Base-by-base conservation (phyloP, 2,113 vertebrate genomes). In the Marmota monax region DNA sequence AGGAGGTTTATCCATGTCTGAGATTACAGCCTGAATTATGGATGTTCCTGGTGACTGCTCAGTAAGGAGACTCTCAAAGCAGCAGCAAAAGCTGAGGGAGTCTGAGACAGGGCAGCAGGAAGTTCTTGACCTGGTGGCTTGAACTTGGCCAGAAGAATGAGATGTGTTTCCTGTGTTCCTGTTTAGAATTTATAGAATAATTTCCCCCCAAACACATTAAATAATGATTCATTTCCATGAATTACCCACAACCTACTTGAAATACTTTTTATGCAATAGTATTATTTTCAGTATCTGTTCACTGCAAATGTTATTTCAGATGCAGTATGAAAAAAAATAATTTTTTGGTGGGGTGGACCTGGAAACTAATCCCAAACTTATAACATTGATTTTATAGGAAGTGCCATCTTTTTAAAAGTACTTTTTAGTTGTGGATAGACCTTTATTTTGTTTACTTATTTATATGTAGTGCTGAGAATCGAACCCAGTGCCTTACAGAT, bases 251-350 rank as follows among this genome's bases (percentile, higher is more conserved):
- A 73, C 27, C 20, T 32, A 9, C 8, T 51, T 90, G 79, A 82
- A 96, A 90, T 92, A 72, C 79, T 32, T 95, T 89, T 93, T 42
- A 80, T 88, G 67, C 34, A 97, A 51, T 34, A 92, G n/a, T 53
- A 70, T 92, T 88, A 63, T 87, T 95, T 96, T 86, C 51, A 70
- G 67, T 77, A 58, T 95, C n/a, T 90, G 79, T 93, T 95, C 51
- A 87, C 32, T 90, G 45, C 22, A 92, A 88, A 84, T 3, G 4
- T 25, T 94, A 88, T 87, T 94, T 92, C 51, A 90, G 63, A 37
- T 45, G 65, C 2, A 63, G 11, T 89, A 61, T 67, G 45, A 96
- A 51, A 61, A 37, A 76, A 51, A 58, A 51, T 51, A 58, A 51
- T 51, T 51, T 51, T 51, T 96, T 93, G 69, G 42, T 89, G 39